Conservation (phyloP, 2,113 vertebrate species). For the Melanerpes aurifrons region DNA sequence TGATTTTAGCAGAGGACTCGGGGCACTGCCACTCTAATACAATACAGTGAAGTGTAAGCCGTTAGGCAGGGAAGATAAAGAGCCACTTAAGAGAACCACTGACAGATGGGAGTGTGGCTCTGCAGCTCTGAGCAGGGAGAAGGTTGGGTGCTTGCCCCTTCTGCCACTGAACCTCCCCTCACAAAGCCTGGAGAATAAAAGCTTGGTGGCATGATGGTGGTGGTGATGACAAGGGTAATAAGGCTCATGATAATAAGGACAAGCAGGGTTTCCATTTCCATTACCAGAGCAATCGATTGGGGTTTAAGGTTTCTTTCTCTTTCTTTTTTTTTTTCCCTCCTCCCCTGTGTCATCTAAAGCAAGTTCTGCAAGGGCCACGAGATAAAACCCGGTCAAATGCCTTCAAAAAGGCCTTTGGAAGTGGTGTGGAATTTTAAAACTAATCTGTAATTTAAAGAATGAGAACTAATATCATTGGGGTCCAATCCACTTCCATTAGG, state of each 20-base stretch:
- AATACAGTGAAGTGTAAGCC: conserved; percentile 18
- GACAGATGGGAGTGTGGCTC: conserved; percentile 36
- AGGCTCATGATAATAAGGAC: conserved; percentile 77
- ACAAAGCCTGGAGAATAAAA: conserved; percentile 57
- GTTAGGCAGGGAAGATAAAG: conserved; percentile 52
- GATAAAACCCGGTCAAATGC: conserved; percentile 60
- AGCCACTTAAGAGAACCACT: conserved; percentile 48
- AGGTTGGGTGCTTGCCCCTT: conserved; percentile 26
- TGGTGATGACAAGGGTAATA: conserved; percentile 77
- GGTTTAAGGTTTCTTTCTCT: not conserved
- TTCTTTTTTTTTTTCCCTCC: not conserved
- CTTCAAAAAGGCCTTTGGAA: conserved; percentile 65
- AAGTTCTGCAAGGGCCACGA: conserved; percentile 21
- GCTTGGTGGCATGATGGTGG: conserved; percentile 60
- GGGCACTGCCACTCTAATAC: not conserved
- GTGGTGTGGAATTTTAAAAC: conserved; percentile 71
- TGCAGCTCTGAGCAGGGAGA: not conserved
- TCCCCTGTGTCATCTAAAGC: conserved; percentile 16
- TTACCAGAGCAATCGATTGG: conserved; percentile 74
- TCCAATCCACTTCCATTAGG: conserved; percentile 64
- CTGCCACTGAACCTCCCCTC: not conserved
- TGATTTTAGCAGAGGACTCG: not conserved
- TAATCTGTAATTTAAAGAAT: conserved; percentile 70
- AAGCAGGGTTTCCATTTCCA: conserved; percentile 79
- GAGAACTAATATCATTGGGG: conserved; percentile 66